Base-by-base conservation (phyloP, 2,113 vertebrate genomes). In the Phycodurus eques region DNA sequence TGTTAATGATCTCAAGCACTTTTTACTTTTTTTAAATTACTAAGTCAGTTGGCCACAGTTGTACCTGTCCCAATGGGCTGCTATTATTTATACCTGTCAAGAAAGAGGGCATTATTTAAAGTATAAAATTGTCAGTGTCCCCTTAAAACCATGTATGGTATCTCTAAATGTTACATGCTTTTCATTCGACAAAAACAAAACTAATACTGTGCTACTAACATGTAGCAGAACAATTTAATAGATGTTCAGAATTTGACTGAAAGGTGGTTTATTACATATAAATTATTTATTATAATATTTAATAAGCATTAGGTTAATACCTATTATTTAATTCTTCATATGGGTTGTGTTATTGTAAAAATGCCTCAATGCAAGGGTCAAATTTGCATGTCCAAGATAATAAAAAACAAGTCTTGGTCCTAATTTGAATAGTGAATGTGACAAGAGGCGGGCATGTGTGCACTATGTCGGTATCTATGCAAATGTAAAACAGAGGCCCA, bases 401-500 rank as follows among this genome's bases (percentile, higher is more conserved):
- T 56, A 71, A 73, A 57, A 63, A 64, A 75, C 53, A 68, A 68
- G 59, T 57, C 22, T 57, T 57, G 57, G 57, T 33, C 12, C 59
- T 33, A 17, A 74, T 80, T 71, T 81, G 68, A 84, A 81, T 80
- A 77, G 44, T 62, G 66, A 81, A 73, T 75, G 67, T 33, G 59
- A 60, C 13, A 61, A 61, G 31, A 33, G 59, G 59, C 31, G 31
- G 27, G 14, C 56, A 13, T 61, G 59, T 61, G 59, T 19, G 59
- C 67, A 69, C 72, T 74, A 53, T 76, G 65, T 68, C 8, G 13
- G 31, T 70, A 64, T 15, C 39, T 66, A 84, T 89, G 80, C 67
- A 88, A 89, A 85, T 83, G 73, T n/a, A 76, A 73, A 69, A 68
- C 47, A 0, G 56, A 62, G 72, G 31, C 22, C 72, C 35, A 42